These are phyloP conservation scores for Aurelia aurita DNA, from an alignment of 30 jellyfish, hydroid and myxozoan genomes.

Conservation along the genomic window DNA sequence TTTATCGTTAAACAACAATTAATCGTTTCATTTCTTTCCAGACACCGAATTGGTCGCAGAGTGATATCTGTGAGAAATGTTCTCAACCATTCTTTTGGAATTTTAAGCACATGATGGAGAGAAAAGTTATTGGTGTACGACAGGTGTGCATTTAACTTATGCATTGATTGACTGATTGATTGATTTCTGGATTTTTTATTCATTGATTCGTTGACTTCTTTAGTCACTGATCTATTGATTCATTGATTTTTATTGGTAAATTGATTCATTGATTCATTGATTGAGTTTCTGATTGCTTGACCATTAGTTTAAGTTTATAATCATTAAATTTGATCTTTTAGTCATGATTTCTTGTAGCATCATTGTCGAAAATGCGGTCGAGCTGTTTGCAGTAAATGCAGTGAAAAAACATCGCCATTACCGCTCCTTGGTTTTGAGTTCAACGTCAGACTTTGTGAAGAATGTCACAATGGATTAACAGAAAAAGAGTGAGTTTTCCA, in stretches of 20 bases:
- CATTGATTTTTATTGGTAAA: too few relatives aligned
- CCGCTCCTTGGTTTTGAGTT: constrained; percentile 94
- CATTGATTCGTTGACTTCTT: too few relatives aligned
- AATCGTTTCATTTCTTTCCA: neutral
- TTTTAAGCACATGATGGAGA: constrained; percentile 97
- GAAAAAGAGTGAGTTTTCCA: constrained; percentile 84
- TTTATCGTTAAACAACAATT: too few relatives aligned
- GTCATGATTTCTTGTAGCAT: constrained; percentile 61
- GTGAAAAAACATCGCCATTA: constrained; percentile 73
- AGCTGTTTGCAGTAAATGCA: constrained; percentile 97
- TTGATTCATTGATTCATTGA: too few relatives aligned
- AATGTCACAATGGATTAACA: constrained; percentile 69
- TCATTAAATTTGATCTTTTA: too few relatives aligned
- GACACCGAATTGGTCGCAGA: constrained; percentile 99
- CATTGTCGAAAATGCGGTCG: constrained; percentile 98
- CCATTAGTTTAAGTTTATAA: too few relatives aligned
- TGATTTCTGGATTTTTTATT: neutral
- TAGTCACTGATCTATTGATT: too few relatives aligned
- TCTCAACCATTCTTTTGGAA: constrained; percentile 97
- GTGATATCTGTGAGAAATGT: constrained; percentile 98
- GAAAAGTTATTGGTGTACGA: constrained; percentile 92
- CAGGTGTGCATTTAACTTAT: constrained; percentile 63
- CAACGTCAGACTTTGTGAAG: constrained; percentile 91
- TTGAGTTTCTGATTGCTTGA: too few relatives aligned
- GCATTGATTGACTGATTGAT: neutral